Base-by-base conservation (phyloP, 2,113 vertebrate genomes). In the Megaceryle maxima region DNA sequence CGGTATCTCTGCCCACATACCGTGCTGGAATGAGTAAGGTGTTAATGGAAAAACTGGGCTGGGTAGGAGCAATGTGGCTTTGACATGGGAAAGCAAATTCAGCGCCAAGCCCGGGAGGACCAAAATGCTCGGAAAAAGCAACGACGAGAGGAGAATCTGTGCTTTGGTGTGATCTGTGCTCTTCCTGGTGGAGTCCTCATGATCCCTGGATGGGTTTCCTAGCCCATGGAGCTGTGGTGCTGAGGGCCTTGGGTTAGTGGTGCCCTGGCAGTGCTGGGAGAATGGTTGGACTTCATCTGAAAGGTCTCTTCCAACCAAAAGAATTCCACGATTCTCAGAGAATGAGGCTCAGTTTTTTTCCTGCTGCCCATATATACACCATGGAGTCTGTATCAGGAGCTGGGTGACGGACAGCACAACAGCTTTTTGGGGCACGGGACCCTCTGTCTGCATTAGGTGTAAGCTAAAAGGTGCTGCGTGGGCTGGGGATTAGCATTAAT, bases 351-450 rank as follows among this genome's bases (percentile, higher is more conserved):
- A 26, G 28, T 35, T 68, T 28, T 39, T 46, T 15, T 7, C 1
- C 1, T 33, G 57, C 63, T 93, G 56, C 25, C 15, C 6, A 0
- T 6, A 4, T 0, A 0, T 4, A 17, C 3, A 1, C 2, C 0
- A 1, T 6, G 25, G 21, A 57, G 31, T 35, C 10, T 31, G 10
- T 6, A 6, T 6, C 37, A 50, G 63, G 55, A 56, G 25, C 2
- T 43, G 64, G 74, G n/a, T 25, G 67, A 39, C 3, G 39, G 78
- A 5, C 13, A 5, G 19, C 2, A 48, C 1, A 13, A 28, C 26
- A 70, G 46, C 6, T 13, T 28, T 73, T 55, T 19, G 11, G 66
- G 33, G 51, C 17, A 1, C 3, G 44, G n/a, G 17, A 28, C 21
- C 26, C 21, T 69, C 33, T 73, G 24, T 43, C 43, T 20, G 33